phyloP scores from a whole-genome alignment of 1,140 invertebrate genomes.

The Drosophila rufa region DNA sequence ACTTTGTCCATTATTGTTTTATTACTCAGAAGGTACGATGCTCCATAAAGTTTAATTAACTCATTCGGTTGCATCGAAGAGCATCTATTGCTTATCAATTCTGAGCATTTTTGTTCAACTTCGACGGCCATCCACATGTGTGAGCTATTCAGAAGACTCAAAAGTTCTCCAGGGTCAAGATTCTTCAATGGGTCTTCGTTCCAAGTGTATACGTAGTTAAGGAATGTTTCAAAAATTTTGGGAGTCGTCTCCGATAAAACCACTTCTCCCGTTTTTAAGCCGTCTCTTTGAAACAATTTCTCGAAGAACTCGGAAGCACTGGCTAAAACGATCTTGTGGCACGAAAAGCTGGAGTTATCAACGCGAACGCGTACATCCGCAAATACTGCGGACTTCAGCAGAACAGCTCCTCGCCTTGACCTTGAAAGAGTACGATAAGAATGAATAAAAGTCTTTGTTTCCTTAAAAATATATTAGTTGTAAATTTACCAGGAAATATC shows the following conservation, averaged over 20 bases:
- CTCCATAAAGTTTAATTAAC: background rate
- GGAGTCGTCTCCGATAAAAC: background rate
- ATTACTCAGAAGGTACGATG: background rate
- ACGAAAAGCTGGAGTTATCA: background rate
- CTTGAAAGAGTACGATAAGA: background rate
- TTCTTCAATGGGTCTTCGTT: accelerated
- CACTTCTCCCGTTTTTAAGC: background rate
- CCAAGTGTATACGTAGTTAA: background rate
- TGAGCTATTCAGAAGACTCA: background rate
- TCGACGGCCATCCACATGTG: slow-evolving; percentile 3
- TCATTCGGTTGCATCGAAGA: accelerated
- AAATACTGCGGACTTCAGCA: background rate
- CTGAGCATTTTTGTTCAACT: background rate
- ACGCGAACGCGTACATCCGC: background rate
- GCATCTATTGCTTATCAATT: background rate
- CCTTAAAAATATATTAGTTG: background rate
- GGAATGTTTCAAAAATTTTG: background rate
- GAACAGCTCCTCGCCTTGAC: background rate
- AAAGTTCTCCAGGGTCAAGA: background rate
- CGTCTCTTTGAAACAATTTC: slow-evolving; percentile 4
- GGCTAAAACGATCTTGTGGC: slow-evolving; percentile 10
- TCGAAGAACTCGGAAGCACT: slow-evolving; percentile 10
- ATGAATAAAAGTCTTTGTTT: background rate
- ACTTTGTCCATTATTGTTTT: background rate
- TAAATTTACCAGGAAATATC: background rate